Base-by-base conservation (phyloP, 2,797 vertebrate species). In the Lacerta bilineata region DNA sequence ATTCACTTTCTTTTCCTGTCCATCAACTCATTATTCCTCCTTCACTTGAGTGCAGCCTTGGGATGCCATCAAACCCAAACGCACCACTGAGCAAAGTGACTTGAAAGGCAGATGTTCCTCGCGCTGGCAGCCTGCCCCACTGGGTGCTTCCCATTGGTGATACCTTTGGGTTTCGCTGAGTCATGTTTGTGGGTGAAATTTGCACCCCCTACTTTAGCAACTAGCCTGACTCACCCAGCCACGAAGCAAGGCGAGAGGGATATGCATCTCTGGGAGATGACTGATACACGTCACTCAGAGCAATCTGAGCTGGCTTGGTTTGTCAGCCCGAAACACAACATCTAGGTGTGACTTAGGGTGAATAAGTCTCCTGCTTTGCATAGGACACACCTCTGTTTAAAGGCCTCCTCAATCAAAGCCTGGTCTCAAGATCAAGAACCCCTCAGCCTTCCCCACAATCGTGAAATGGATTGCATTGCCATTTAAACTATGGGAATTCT, bases 121-220 rank as follows among this genome's bases (percentile, higher is more conserved):
- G 8, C 18, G 6, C n/a, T 46, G 80, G 39, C 71, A 68, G 23
- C 7, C 23, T 61, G 75, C 69, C 76, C 55, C 33, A 39, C 27
- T 85, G 41, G 66, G 84, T 61, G 10, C 20, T 80, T 80, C 50
- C 29, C n/a, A 66, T 5, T 55, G 66, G 77, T 75, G 55, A 85
- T 85, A 80, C 68, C 33, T 75, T 85, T 66, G 69, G 7, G 55
- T 85, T 81, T 85, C 77, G 68, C 77, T 85, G 69, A 89, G 83
- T 85, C 76, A 89, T 85, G 77, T 75, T 84, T 85, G 83, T 85
- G 83, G 83, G 69, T 66, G 41, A 85, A 50, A 66, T 75, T 27
- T 74, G 59, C 50, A 84, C 39, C 83, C 83, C 77, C 75, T 55
- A 89, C n/a, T 85, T 80, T 89, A 80, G 88, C 59, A 85, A 89